Percentiles rank a stretch among this genome's conserved stretches.
Evolutionary conservation across 2,888 invertebrate species (phyloP).

Genomic region (Zootermopsis nevadensis): DNA sequence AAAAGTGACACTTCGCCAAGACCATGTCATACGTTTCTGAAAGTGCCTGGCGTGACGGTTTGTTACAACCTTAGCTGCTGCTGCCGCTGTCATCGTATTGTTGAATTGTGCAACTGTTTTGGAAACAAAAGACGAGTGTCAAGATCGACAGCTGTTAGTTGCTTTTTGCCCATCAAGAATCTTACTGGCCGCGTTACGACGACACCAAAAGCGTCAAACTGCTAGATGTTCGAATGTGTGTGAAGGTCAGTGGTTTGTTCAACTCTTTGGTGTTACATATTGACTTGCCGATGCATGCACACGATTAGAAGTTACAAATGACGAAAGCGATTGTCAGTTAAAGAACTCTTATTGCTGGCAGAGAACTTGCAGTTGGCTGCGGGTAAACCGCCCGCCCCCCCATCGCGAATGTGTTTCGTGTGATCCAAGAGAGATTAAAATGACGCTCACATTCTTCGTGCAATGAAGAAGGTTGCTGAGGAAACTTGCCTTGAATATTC

Average conservation of each 20-base stretch:
- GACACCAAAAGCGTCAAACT: neutral
- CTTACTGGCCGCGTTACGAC: neutral
- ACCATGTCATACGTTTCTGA: neutral
- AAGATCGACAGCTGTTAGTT: neutral
- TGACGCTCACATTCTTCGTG: too few relatives aligned
- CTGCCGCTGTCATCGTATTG: neutral
- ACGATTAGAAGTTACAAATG: neutral
- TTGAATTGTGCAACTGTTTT: slow-evolving; percentile 1
- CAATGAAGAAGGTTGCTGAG: neutral
- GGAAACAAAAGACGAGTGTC: neutral
- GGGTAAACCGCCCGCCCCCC: too few relatives aligned
- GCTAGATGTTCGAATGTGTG: slow-evolving; percentile 34
- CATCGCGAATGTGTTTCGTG: too few relatives aligned
- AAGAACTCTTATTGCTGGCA: neutral
- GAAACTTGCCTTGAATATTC: neutral
- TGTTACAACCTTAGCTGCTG: neutral
- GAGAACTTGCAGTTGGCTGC: neutral
- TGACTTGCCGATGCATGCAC: neutral
- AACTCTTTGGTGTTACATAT: slow-evolving; percentile 24
- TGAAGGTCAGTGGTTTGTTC: slow-evolving; percentile 45
- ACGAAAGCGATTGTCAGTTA: neutral
- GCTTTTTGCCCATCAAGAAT: neutral
- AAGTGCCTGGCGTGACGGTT: neutral
- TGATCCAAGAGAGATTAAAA: too few relatives aligned
- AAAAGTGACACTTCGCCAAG: neutral